phyloP scores from a whole-genome alignment of 1,140 invertebrate species.

The Pseudomyrmex flavicornis region DNA sequence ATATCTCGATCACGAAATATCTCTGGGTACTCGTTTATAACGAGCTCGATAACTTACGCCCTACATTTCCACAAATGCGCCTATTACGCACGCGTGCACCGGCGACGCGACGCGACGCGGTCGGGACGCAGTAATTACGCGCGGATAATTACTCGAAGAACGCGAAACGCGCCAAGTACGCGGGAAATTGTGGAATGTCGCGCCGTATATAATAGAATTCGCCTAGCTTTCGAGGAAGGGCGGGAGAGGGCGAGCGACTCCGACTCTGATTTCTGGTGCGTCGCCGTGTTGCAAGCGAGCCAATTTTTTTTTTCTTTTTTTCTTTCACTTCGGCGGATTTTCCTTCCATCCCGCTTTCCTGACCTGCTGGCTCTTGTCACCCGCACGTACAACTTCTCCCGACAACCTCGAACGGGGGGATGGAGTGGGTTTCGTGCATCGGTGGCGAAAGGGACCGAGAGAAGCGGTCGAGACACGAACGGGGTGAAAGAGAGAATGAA shows the following conservation, averaged over 20 bases:
- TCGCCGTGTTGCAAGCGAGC: background rate
- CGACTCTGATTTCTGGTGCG: slow-evolving; percentile 34
- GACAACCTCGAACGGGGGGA: too few relatives aligned
- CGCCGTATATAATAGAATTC: slow-evolving; percentile 33
- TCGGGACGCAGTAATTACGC: slow-evolving; percentile 52
- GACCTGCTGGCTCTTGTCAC: slow-evolving; percentile 15
- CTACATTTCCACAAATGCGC: too few relatives aligned
- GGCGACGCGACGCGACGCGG: background rate
- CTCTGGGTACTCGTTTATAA: too few relatives aligned
- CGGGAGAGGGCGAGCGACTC: too few relatives aligned
- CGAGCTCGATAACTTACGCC: too few relatives aligned
- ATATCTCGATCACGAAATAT: too few relatives aligned
- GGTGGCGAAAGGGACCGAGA: slow-evolving; percentile 3
- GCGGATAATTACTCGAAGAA: slow-evolving; percentile 62
- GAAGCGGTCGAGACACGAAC: slow-evolving; percentile 43
- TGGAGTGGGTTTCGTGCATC: slow-evolving; percentile 19
- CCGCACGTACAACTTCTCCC: slow-evolving; percentile 13
- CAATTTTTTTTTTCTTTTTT: background rate
- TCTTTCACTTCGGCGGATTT: background rate
- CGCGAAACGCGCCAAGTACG: slow-evolving; percentile 53
- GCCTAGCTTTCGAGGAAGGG: background rate
- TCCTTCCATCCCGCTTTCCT: background rate
- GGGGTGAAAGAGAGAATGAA: slow-evolving; percentile 56
- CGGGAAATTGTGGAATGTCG: slow-evolving; percentile 60
- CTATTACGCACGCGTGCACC: background rate